These are phyloP conservation scores for Pagrus major DNA, from an alignment of 2,113 vertebrate genomes.

Conservation along the genomic window DNA sequence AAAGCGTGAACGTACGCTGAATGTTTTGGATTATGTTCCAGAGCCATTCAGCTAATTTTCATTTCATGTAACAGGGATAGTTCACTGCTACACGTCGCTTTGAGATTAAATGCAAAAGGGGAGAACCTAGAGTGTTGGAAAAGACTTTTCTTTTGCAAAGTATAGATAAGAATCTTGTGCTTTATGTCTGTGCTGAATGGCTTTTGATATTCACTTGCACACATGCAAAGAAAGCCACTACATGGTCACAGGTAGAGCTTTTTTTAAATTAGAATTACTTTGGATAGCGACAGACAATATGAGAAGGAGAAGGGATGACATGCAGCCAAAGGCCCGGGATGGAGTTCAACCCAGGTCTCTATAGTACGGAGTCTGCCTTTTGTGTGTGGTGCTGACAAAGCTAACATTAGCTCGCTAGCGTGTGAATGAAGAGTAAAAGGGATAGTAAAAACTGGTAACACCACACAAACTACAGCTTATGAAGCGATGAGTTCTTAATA, in stretches of 20 bases:
- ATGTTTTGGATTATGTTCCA: background rate
- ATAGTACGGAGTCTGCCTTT: too few species aligned
- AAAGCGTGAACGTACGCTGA: background rate
- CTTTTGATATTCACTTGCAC: background rate
- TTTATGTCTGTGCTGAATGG: background rate
- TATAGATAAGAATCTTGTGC: background rate
- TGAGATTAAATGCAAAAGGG: slow-evolving; percentile 24
- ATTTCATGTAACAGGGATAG: background rate
- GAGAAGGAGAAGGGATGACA: too few species aligned
- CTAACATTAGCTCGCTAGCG: too few species aligned
- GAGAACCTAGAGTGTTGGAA: background rate
- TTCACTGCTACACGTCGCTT: background rate
- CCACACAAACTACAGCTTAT: background rate
- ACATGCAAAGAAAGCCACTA: background rate
- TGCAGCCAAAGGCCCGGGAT: too few species aligned
- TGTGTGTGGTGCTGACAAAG: too few species aligned
- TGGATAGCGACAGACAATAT: too few species aligned
- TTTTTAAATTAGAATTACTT: too few species aligned
- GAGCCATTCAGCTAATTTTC: background rate
- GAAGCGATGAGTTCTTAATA: background rate
- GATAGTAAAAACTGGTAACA: background rate
- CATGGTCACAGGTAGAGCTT: background rate
- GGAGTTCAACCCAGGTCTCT: too few species aligned
- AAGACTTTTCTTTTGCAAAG: too few species aligned
- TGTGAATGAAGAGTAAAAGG: too few species aligned